Base-by-base conservation (phyloP, 2,113 vertebrate genomes). In the Lepus europaeus region DNA sequence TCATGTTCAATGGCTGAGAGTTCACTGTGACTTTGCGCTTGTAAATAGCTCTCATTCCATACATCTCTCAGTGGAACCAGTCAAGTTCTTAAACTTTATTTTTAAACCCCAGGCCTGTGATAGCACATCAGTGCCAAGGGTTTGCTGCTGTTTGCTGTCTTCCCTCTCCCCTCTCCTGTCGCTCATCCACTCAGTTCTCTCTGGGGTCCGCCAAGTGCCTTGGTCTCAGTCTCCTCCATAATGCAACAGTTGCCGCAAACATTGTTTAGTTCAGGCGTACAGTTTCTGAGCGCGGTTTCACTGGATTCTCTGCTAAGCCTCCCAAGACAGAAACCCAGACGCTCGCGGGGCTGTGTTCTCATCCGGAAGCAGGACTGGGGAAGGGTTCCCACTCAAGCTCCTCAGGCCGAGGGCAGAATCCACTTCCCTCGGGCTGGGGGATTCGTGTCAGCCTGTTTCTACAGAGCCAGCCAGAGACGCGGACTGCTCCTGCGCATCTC, bases 181-280 rank as follows among this genome's bases (percentile, higher is more conserved):
- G 85, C n/a, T 22, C 29, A 23, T 66, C 9, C 39, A 11, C 3
- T 53, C 25, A 2, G 1, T 31, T 14, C 70, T 17, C 8, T 7
- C 14, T 45, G 17, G 13, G 5, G 27, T 31, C 29, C n/a, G 39
- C 29, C 6, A 8, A 20, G 20, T 17, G 1, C 14, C 2, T 5
- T 8, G 72, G 25, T 29, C 2, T 20, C 14, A 0, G 2, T 63
- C 56, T 4, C 14, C 19, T 0, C 33, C 1, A 3, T 14, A 29
- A 17, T 6, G 6, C 53, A 29, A 39, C 17, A 9, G 45, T 0
- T 56, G 27, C 45, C 11, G 0, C 6, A 12, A 11, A 51, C 0
- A 6, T 0, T 4, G 69, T 33, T 5, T 25, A 31, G 61, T 39
- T 8, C 3, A 5, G 5, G 10, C 31, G 25, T 31, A n/a, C 1